Percentiles rank a stretch among this genome's conserved stretches.
Conservation (phyloP, 2,888 invertebrate species). For the Polydrusus tereticollis region DNA sequence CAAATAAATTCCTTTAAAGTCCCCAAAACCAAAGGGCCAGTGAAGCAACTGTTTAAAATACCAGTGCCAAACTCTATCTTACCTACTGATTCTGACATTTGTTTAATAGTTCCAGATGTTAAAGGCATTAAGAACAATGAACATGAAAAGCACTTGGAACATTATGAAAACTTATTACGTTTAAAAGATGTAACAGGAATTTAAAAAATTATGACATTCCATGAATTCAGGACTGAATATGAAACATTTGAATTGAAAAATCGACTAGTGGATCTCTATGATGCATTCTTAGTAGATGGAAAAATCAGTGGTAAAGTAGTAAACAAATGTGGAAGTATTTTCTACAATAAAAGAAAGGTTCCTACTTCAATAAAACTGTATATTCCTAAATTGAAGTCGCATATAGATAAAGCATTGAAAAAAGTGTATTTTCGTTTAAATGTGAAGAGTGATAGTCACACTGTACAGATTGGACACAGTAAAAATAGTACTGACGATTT, state of each 20-base stretch:
- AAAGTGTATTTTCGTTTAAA: slow-evolving; percentile 75
- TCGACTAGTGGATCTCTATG: slow-evolving; percentile 82
- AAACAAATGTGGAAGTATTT: slow-evolving; percentile 79
- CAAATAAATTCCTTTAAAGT: slow-evolving; percentile 77
- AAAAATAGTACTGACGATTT: slow-evolving; percentile 74
- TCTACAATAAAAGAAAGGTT: slow-evolving; percentile 74
- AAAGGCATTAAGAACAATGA: slow-evolving; percentile 78
- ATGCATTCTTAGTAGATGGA: slow-evolving; percentile 84
- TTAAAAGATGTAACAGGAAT: slow-evolving; percentile 74
- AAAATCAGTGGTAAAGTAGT: slow-evolving; percentile 79
- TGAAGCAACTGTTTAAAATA: slow-evolving; percentile 70
- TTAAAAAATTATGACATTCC: slow-evolving; percentile 82
- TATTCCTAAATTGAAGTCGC: slow-evolving; percentile 71
- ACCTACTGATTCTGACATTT: slow-evolving; percentile 78
- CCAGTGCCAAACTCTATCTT: slow-evolving; percentile 74
- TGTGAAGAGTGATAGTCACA: slow-evolving; percentile 74
- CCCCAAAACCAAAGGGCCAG: slow-evolving; percentile 71
- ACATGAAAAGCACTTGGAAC: slow-evolving; percentile 80
- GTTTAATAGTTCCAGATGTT: slow-evolving; percentile 83
- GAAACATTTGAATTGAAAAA: slow-evolving; percentile 82
- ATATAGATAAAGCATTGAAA: slow-evolving; percentile 73
- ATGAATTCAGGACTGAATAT: slow-evolving; percentile 85
- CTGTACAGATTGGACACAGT: slow-evolving; percentile 76
- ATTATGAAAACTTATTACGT: slow-evolving; percentile 77
- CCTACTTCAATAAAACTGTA: slow-evolving; percentile 77